Percentiles rank a stretch among this genome's conserved stretches.
phyloP scores from a whole-genome alignment of 2,888 invertebrate genomes.

The Synanthedon vespiformis region DNA sequence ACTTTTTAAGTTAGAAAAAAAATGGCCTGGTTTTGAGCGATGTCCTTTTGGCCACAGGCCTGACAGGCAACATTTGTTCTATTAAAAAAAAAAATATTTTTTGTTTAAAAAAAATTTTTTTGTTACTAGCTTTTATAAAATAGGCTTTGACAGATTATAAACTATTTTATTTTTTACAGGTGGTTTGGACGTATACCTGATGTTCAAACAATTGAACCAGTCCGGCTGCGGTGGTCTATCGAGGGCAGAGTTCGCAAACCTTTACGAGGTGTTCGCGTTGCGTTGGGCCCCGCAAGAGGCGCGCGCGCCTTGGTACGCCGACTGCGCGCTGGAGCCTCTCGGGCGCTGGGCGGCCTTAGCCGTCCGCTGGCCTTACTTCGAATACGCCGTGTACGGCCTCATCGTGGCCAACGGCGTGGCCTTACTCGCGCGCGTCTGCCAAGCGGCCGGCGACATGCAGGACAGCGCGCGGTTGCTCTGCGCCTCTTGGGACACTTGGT shows the following conservation, averaged over 20 bases:
- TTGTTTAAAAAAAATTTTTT: no score
- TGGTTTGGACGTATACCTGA: slow-evolving; percentile 79
- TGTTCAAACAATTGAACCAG: slow-evolving; percentile 83
- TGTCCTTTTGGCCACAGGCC: no score
- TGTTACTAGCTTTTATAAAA: no score
- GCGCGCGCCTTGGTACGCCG: slow-evolving; percentile 78
- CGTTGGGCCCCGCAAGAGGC: slow-evolving; percentile 80
- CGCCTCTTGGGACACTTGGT: slow-evolving; percentile 81
- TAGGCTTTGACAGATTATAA: no score
- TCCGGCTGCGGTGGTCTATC: slow-evolving; percentile 75
- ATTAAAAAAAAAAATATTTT: no score
- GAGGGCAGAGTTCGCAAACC: slow-evolving; percentile 75
- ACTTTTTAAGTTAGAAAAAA: no score
- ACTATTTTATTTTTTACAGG: slow-evolving; percentile 42
- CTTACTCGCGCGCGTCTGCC: slow-evolving; percentile 78
- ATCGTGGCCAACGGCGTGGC: slow-evolving; percentile 81
- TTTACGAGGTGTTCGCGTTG: slow-evolving; percentile 76
- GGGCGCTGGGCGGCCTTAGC: slow-evolving; percentile 72
- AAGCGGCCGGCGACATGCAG: slow-evolving; percentile 71
- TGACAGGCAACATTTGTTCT: no score
- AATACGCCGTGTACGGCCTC: slow-evolving; percentile 75
- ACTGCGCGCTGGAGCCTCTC: slow-evolving; percentile 69
- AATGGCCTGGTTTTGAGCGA: no score
- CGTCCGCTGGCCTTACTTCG: slow-evolving; percentile 80
- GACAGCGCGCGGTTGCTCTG: slow-evolving; percentile 75